A percentile compares a stretch with the other conserved stretches of the same genome.
Conservation (phyloP, 2,113 vertebrate species). For the Octodon degus region DNA sequence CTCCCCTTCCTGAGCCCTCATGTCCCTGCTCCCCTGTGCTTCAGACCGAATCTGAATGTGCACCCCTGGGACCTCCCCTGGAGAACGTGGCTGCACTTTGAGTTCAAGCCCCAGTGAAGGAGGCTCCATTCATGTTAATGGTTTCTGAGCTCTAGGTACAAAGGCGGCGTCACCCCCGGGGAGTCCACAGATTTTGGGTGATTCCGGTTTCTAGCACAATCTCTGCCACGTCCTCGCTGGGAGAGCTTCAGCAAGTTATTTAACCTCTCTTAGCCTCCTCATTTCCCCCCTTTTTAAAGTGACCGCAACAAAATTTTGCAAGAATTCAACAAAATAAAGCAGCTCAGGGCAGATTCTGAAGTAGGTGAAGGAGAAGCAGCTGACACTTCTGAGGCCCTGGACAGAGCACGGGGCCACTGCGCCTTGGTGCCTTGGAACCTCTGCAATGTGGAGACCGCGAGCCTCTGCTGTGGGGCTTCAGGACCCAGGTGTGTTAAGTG, state of each 20-base stretch:
- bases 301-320: background rate
- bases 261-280: background rate
- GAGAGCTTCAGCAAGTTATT: background rate
- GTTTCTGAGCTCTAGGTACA: background rate
- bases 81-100: background rate
- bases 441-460: background rate
- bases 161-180: background rate
- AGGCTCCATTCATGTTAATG: background rate
- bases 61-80: background rate
- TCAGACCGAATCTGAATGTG: background rate
- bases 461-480: background rate
- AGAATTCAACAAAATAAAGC: background rate
- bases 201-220: background rate
- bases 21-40: too few species aligned
- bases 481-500: background rate
- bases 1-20: background rate
- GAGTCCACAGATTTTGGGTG: background rate
- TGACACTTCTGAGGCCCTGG: background rate
- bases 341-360: background rate
- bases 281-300: background rate
- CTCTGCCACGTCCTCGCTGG: background rate
- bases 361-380: background rate
- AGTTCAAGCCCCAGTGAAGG: background rate
- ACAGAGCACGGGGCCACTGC: background rate
- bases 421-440: too few species aligned